Percentiles rank a stretch among this genome's conserved stretches.
Evolutionary conservation across 2,797 vertebrate genomes (phyloP).

Genomic region (Rachycentron canadum): DNA sequence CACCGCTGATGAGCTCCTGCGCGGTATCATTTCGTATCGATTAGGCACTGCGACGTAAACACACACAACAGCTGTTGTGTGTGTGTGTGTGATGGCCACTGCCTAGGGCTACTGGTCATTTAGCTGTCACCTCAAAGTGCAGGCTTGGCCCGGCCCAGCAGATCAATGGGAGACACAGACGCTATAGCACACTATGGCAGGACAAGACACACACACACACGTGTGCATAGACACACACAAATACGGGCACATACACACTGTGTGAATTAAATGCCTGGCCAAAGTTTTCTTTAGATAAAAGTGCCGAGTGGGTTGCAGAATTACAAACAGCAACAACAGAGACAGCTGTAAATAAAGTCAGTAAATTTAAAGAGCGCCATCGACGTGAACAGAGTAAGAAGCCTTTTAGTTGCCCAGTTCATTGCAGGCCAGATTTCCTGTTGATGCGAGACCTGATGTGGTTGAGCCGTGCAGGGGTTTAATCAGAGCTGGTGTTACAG

Average conservation of each 20-base stretch:
- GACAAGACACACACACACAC: constrained; percentile 45
- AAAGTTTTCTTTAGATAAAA: constrained; percentile 61
- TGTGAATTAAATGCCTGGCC: constrained; percentile 33
- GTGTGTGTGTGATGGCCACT: constrained; percentile 69
- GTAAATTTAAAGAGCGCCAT: constrained; percentile 27
- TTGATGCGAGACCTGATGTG: constrained; percentile 18
- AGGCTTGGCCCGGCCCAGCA: constrained; percentile 64
- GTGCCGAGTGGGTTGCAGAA: constrained; percentile 29
- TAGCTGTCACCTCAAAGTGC: constrained; percentile 84
- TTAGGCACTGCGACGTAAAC: constrained; percentile 69
- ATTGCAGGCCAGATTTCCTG: background rate
- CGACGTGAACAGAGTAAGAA: constrained; percentile 38
- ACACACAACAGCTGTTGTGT: constrained; percentile 63
- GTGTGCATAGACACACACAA: constrained; percentile 4
- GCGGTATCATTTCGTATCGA: constrained; percentile 81
- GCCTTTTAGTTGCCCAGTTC: constrained; percentile 15
- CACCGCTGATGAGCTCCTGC: constrained; percentile 83
- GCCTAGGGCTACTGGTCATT: constrained; percentile 79
- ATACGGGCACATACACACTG: background rate
- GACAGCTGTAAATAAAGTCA: constrained; percentile 32
- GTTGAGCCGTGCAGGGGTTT: constrained; percentile 44
- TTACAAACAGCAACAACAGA: constrained; percentile 47
- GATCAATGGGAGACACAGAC: constrained; percentile 78
- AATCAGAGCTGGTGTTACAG: constrained; percentile 43
- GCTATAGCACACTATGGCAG: constrained; percentile 47